phyloP scores from a whole-genome alignment of 1,140 invertebrate genomes.

The Belonocnema kinseyi region DNA sequence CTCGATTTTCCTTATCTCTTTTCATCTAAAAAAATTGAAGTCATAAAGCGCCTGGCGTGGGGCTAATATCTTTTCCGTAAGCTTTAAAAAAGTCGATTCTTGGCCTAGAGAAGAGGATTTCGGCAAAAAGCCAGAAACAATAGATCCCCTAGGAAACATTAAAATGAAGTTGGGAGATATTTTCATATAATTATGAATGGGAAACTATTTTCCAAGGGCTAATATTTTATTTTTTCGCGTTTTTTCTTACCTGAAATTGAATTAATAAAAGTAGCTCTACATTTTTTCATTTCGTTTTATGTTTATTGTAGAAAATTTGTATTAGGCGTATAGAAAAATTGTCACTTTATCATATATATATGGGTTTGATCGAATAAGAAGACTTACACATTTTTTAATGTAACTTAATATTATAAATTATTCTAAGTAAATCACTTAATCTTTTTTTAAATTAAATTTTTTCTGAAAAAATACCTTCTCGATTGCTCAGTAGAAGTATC shows the following conservation, averaged over 20 bases:
- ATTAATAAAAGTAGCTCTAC: not conserved
- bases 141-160: conserved; percentile 18
- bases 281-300: too few relatives aligned
- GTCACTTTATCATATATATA: too few relatives aligned
- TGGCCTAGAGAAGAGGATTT: not conserved
- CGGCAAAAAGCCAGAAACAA: conserved; percentile 11
- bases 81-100: conserved; percentile 15
- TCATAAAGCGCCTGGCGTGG: not conserved
- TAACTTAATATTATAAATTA: too few relatives aligned
- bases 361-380: too few relatives aligned
- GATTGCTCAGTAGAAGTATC: too few relatives aligned
- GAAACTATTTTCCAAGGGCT: conserved; percentile 1
- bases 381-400: too few relatives aligned
- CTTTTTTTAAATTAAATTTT: too few relatives aligned
- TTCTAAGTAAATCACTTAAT: too few relatives aligned
- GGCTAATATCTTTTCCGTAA: not conserved
- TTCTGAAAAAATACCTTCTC: too few relatives aligned
- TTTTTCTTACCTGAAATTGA: not conserved
- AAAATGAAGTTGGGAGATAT: conserved; percentile 12
- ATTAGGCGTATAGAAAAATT: too few relatives aligned
- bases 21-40: not conserved
- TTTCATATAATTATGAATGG: not conserved
- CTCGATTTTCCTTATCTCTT: conserved; percentile 18
- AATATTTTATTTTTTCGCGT: conserved; percentile 5
- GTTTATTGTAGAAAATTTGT: too few relatives aligned